Conservation (phyloP, 2,888 invertebrate genomes). For the Caenorhabditis sulstoni region DNA sequence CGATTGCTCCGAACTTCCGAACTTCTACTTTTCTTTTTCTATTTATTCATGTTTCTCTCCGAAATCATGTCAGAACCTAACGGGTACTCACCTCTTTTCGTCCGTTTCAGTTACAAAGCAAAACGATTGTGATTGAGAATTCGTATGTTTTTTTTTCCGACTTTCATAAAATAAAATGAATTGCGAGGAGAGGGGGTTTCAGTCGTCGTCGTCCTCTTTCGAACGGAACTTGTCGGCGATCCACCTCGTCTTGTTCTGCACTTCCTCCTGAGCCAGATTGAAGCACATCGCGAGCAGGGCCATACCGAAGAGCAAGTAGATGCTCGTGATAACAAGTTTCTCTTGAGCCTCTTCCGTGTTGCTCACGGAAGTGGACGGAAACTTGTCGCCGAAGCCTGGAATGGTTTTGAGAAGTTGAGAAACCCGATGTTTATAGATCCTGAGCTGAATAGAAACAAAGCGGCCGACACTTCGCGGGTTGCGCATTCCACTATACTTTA, state of each 20-base stretch:
- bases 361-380: conserved; percentile 80
- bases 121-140: neutral
- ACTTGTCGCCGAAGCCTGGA: conserved; percentile 86
- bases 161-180: conserved; percentile 5
- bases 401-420: neutral
- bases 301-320: conserved; percentile 94
- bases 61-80: conserved; percentile 14
- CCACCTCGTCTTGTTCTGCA: conserved; percentile 76
- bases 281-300: conserved; percentile 96
- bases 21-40: conserved; percentile 4
- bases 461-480: no score
- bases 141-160: conserved; percentile 7
- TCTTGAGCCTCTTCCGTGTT: conserved; percentile 82
- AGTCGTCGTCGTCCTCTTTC: conserved; percentile 77
- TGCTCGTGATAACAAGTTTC: conserved; percentile 88
- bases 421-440: no score
- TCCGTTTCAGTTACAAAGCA: conserved; percentile 14
- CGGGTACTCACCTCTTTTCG: conserved; percentile 33
- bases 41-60: conserved; percentile 4
- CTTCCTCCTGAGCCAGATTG: conserved; percentile 87
- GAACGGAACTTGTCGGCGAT: conserved; percentile 78
- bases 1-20: conserved; percentile 24
- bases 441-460: no score
- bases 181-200: no score
- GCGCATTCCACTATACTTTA: no score